phyloP scores from a whole-genome alignment of 2,113 vertebrate genomes.

The Lepidothrix coronata region DNA sequence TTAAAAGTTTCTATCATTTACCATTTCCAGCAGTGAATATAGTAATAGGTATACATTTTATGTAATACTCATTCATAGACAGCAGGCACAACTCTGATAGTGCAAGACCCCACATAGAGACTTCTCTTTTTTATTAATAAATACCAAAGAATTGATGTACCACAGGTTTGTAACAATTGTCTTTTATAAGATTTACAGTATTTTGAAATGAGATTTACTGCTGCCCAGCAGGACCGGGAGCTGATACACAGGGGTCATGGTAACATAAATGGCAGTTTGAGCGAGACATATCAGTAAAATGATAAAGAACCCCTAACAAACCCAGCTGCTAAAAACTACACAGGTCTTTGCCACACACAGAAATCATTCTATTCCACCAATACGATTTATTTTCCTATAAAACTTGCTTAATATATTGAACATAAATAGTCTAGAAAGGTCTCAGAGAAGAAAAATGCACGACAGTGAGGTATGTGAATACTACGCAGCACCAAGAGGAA shows the following conservation, averaged over 20 bases:
- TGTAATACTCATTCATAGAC: not conserved
- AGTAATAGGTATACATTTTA: not conserved
- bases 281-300: not conserved
- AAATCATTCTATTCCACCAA: not conserved
- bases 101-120: not conserved
- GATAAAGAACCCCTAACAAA: not conserved
- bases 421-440: not conserved
- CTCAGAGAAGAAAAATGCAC: not conserved
- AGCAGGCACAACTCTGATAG: not conserved
- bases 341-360: not conserved
- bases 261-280: not conserved
- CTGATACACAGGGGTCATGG: not conserved
- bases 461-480: not conserved
- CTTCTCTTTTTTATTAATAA: not conserved
- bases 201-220: conserved; percentile 9
- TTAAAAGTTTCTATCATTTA: not conserved
- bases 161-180: not conserved
- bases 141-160: not conserved
- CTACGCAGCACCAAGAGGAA: not conserved
- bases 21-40: not conserved
- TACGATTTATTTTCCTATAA: fast-evolving
- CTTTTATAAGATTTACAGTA: not conserved
- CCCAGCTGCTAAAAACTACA: not conserved
- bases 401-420: not conserved
- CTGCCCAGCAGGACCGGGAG: not conserved